Base-by-base conservation (phyloP, 2,888 invertebrate genomes). In the Petrolisthes cinctipes region DNA sequence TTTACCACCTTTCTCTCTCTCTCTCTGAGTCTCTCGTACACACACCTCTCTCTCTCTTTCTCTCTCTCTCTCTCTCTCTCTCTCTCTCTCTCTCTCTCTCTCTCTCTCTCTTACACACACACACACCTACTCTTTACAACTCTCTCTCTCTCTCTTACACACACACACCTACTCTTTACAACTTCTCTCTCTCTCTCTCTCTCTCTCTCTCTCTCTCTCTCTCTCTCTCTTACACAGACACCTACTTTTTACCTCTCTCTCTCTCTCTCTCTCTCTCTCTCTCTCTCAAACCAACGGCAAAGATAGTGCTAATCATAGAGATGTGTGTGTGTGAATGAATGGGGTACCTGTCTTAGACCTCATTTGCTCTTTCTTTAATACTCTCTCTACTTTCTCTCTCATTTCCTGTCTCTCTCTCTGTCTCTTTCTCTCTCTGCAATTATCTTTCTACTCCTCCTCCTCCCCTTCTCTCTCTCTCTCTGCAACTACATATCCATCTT, bases 91-190 rank as follows among this genome's bases (percentile, higher is more conserved):
- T 37, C 37, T 37, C 37, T 37, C 37, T 37, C 37, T 0, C 37
- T 37, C 37, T 37, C 14, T 17, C 53, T 1, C 53, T 14, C 17
- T 37, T 53, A 68, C 17, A 80, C 68, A 80, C 66, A 80, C 68
- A 80, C 68, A 80, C 68, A 68, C 53, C 79, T 61, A 85, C 68
- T 80, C 66, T 80, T 53, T 80, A 37, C 54, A 17, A 85, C 57
- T 80, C 53, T 80, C 57, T 80, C 51, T 80, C 53, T 57, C 53
- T 57, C 75, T 75, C 37, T 75, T 0, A 79, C 23, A n/a, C 37
- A 17, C 51, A n/a, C 11, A 11, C 78, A 11, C 53, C 11, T n/a
- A n/a, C 78, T 51, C 4, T 51, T 11, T 51, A 23, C 2, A 23
- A 82, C 37, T 4, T 4, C 66, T 4, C 20, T 2, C 37, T 1